Conservation (phyloP, 2,113 vertebrate species). For the Eonycteris spelaea region DNA sequence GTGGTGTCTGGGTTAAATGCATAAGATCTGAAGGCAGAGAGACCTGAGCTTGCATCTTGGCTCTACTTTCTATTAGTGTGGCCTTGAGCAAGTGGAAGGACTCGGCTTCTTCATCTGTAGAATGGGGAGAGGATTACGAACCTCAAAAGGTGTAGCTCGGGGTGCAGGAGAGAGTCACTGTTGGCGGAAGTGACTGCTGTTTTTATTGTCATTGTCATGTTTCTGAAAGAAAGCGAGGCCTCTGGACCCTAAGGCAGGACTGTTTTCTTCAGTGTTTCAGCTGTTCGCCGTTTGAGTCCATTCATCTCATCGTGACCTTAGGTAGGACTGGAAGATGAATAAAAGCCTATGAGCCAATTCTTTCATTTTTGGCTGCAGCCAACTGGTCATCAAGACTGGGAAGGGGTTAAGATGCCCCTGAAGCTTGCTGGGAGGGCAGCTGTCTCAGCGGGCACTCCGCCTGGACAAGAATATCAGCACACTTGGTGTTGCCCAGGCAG, state of each 20-base stretch:
- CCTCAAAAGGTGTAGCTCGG: background rate
- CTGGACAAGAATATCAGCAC: conserved; percentile 58
- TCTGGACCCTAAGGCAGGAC: background rate
- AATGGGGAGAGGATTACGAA: background rate
- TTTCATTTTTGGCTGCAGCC: background rate
- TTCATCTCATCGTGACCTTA: background rate
- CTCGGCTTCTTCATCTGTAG: background rate
- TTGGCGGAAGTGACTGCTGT: fast-evolving
- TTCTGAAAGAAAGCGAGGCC: background rate
- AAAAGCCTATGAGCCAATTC: background rate
- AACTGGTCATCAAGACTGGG: background rate
- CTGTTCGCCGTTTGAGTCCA: background rate
- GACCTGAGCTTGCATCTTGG: background rate
- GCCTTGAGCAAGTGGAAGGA: background rate
- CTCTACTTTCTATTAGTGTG: background rate
- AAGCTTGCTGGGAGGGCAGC: conserved; percentile 60
- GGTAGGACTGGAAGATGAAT: background rate
- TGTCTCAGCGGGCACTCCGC: conserved; percentile 67
- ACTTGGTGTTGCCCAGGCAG: conserved; percentile 70
- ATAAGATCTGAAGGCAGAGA: background rate
- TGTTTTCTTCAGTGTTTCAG: background rate
- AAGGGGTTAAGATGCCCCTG: conserved; percentile 63
- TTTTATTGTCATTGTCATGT: fast-evolving
- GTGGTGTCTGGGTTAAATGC: fast-evolving
- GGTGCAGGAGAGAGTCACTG: fast-evolving